A percentile compares a stretch with the other conserved stretches of the same genome.
These are phyloP conservation scores for Elephantulus edwardii DNA, from an alignment of 2,113 vertebrate species.

Conservation along the genomic window DNA sequence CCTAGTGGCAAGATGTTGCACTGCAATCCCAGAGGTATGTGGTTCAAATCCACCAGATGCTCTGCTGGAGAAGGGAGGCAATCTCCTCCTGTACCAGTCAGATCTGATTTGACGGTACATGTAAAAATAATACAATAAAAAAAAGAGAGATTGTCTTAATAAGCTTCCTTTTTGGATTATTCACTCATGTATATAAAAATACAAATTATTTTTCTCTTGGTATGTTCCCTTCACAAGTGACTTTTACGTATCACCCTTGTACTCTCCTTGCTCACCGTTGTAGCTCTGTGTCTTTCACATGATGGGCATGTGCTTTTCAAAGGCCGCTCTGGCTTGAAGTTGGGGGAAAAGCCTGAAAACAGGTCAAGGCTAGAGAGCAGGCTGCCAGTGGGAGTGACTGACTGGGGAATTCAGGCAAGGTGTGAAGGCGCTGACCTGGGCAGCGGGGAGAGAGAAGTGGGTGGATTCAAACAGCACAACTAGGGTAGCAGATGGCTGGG, in stretches of 20 bases:
- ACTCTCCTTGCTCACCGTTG: background rate
- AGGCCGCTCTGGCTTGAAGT: background rate
- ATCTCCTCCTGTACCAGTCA: no score
- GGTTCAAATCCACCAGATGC: no score
- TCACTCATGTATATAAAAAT: background rate
- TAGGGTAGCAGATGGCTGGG: accelerated
- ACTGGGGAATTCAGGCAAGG: background rate
- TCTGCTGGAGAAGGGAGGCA: no score
- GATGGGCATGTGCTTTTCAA: background rate
- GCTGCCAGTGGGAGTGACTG: background rate
- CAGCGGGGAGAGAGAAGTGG: background rate
- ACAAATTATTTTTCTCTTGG: background rate
- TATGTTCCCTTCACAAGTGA: background rate
- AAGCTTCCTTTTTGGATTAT: background rate
- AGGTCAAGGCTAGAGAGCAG: background rate
- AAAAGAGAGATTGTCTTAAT: background rate
- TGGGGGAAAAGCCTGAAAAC: accelerated
- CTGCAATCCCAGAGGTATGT: no score
- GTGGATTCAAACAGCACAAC: background rate
- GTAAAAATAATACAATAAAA: no score
- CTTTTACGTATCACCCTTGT: background rate
- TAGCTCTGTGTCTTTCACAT: background rate
- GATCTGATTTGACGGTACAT: no score
- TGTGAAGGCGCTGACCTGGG: background rate
- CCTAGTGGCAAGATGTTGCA: no score